Base-by-base conservation (phyloP, 2,888 invertebrate species). In the Cactoblastis cactorum region DNA sequence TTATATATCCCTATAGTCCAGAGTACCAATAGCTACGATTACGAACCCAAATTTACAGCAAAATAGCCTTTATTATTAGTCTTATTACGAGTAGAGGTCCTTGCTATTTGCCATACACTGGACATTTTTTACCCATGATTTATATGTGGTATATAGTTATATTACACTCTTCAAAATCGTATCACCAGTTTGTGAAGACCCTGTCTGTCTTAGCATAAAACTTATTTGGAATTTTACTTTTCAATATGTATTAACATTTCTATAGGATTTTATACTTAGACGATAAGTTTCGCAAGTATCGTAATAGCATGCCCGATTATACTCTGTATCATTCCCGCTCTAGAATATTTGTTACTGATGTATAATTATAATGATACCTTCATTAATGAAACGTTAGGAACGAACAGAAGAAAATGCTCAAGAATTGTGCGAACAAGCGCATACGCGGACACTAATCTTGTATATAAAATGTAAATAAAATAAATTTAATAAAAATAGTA, bases 381-480 rank as follows among this genome's bases (percentile, higher is more conserved):
- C 74, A 71, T 66, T 43, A 64, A 56, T 54, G 55, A 62, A 72
- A 73, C 71, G 62, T 68, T 69, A 71, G 69, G 67, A 54, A 59
- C 51, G 56, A 56, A 57, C 63, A 63, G 57, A 65, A 65, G 65
- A 56, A 65, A 65, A 80, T 85, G 87, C 86, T 87, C 87, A 86
- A 86, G 71, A 77, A 77, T 75, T 63, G 76, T 73, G 70, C 66
- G 57, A 65, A 69, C 66, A 68, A 62, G 76, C 74, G 79, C 71
- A 65, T 65, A 76, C 74, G 71, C 76, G 74, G 76, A 77, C 74
- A 60, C 64, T 67, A 79, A 82, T 62, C 63, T 80, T 88, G 87
- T 88, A 88, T 78, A 87, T 87, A 88, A 83, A 81, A 81, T 88
- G 87, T 88, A 88, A 82, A 84, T 83, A 83, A 17, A 71, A 77